Percentiles rank a stretch among this genome's conserved stretches.
phyloP scores from a whole-genome alignment of 2,797 vertebrate species.

The Onychomys leucogaster region DNA sequence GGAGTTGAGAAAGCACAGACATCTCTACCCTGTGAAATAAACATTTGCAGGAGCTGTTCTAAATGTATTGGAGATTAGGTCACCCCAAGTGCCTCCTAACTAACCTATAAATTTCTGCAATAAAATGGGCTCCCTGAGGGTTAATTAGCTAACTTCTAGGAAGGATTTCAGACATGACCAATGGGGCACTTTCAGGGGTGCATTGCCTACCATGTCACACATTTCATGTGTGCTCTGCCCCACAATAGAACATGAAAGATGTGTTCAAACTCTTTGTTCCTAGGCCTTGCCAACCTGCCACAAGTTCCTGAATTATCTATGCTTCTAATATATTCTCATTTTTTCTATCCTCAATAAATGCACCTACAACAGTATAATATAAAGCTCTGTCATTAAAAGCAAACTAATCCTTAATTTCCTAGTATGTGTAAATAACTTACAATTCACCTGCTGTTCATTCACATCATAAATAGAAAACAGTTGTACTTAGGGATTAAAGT shows the following conservation, averaged over 20 bases:
- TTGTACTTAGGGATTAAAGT: slow-evolving; percentile 1
- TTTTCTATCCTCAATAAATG: neutral
- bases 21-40: neutral
- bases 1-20: neutral
- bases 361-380: neutral
- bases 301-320: neutral
- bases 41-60: neutral
- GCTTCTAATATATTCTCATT: neutral
- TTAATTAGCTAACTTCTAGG: neutral
- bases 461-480: neutral
- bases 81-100: neutral
- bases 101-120: neutral
- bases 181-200: neutral
- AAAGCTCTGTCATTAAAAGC: slow-evolving; percentile 49
- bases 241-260: slow-evolving; percentile 5
- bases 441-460: neutral
- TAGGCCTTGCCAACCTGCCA: neutral
- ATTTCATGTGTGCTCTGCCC: neutral
- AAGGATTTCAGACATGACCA: neutral
- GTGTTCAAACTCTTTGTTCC: slow-evolving; percentile 22
- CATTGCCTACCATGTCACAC: neutral
- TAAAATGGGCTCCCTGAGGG: neutral
- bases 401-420: slow-evolving; percentile 49
- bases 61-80: neutral
- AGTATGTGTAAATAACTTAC: neutral